phyloP scores from a whole-genome alignment of 2,888 invertebrate species.

The Oscheius sp. region DNA sequence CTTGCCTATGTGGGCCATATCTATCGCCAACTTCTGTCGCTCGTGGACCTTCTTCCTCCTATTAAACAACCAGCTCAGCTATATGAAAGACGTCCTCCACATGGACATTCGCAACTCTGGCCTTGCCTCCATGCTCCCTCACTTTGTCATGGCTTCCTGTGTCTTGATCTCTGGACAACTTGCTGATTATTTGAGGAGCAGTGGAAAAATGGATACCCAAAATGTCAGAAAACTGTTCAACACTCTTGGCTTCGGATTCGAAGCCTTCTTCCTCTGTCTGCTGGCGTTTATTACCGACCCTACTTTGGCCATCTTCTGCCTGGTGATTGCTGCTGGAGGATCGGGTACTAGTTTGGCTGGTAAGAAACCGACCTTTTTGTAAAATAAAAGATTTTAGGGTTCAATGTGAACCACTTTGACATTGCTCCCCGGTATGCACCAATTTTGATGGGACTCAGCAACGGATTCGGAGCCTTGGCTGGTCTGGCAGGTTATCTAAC shows the following conservation, averaged over 20 bases:
- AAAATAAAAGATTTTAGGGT: conserved; percentile 78
- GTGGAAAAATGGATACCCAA: conserved; percentile 89
- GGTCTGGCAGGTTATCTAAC: conserved; percentile 93
- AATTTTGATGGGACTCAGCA: conserved; percentile 97
- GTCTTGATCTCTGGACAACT: conserved; percentile 95
- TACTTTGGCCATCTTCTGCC: conserved; percentile 84
- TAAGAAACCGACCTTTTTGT: conserved; percentile 56
- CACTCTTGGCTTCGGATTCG: conserved; percentile 86
- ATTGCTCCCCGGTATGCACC: conserved; percentile 96
- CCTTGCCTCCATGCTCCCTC: conserved; percentile 90
- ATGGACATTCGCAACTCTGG: conserved; percentile 91
- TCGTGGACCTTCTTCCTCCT: conserved; percentile 99
- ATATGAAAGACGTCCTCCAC: conserved; percentile 89
- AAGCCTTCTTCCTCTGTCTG: conserved; percentile 92
- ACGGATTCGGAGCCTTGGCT: conserved; percentile 88
- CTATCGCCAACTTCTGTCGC: conserved; percentile 89
- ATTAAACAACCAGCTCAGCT: conserved; percentile 92
- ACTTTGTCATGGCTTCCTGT: conserved; percentile 94
- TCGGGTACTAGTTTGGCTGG: conserved; percentile 96
- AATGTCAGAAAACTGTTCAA: conserved; percentile 95
- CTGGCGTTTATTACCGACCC: conserved; percentile 87
- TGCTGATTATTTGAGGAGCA: conserved; percentile 89
- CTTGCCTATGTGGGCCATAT: conserved; percentile 97
- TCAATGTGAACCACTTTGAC: conserved; percentile 97
- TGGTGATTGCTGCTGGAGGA: conserved; percentile 96